phyloP scores from a whole-genome alignment of 2,888 invertebrate genomes.

The Strigamia maritima region DNA sequence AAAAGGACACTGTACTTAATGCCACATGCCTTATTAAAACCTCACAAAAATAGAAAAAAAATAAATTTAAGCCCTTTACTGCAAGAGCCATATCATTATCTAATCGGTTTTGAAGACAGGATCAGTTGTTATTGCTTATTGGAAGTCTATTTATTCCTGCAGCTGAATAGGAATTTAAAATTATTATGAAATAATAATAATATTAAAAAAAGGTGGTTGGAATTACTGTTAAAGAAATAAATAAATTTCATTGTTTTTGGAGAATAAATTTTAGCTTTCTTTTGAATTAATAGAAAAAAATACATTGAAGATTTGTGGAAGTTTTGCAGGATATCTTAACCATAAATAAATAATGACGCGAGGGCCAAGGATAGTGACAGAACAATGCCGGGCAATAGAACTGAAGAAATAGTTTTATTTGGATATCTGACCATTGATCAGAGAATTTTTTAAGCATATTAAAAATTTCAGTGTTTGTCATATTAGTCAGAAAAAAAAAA shows the following conservation, averaged over 20 bases:
- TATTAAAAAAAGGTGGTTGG: background rate
- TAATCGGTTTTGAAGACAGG: background rate
- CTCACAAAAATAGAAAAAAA: background rate
- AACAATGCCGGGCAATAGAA: too few relatives aligned
- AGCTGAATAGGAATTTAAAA: slow-evolving; percentile 26
- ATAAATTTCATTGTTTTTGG: background rate
- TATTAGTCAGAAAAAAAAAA: too few relatives aligned
- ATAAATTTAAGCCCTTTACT: background rate
- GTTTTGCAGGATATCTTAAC: too few relatives aligned
- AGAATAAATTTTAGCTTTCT: background rate
- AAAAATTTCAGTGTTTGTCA: too few relatives aligned
- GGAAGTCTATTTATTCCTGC: slow-evolving; percentile 29
- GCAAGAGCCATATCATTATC: background rate
- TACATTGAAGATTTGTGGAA: too few relatives aligned
- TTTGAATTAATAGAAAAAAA: too few relatives aligned
- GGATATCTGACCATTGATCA: too few relatives aligned
- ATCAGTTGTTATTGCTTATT: slow-evolving; percentile 22
- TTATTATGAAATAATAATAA: background rate
- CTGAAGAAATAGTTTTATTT: too few relatives aligned
- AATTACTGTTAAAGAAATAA: slow-evolving; percentile 20
- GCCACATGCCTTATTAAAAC: slow-evolving; percentile 8
- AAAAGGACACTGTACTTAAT: slow-evolving; percentile 23
- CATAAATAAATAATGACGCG: too few relatives aligned
- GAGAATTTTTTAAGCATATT: too few relatives aligned
- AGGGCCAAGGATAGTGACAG: too few relatives aligned